These are phyloP conservation scores for Tenthredo scrophulariae DNA, from an alignment of 2,888 invertebrate genomes.

Conservation along the genomic window DNA sequence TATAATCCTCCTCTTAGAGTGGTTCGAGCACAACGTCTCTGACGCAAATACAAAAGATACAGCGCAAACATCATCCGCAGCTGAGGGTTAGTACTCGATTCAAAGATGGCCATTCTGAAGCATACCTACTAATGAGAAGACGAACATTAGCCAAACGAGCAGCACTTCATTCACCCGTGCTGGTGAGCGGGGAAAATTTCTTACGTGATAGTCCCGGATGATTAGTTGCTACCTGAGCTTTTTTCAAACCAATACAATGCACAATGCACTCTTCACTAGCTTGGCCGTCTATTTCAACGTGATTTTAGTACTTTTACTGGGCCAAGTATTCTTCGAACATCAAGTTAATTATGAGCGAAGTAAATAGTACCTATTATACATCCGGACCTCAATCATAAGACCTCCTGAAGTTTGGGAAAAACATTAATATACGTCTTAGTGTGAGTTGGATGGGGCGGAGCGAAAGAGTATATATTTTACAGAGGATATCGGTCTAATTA, in stretches of 20 bases:
- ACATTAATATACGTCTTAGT: neutral
- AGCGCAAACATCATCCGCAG: constrained; percentile 16
- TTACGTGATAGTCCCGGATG: neutral
- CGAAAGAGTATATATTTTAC: neutral
- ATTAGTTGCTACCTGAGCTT: neutral
- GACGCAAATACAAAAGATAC: neutral
- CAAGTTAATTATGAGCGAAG: neutral
- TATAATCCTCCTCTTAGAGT: neutral
- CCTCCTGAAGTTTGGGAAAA: neutral
- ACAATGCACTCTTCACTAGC: neutral
- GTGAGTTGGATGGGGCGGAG: neutral
- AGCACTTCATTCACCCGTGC: constrained; percentile 13
- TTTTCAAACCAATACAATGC: neutral
- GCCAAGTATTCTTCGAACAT: neutral
- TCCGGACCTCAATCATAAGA: neutral
- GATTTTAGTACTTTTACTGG: constrained; percentile 2
- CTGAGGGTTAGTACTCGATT: constrained; percentile 1
- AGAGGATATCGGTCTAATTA: constrained; percentile 16
- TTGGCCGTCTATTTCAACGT: neutral
- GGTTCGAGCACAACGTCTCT: neutral
- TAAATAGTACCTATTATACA: neutral
- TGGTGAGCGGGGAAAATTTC: constrained; percentile 12
- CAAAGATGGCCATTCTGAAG: constrained; percentile 16
- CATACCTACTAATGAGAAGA: constrained; percentile 44
- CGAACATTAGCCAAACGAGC: constrained; percentile 42